phyloP scores from a whole-genome alignment of 2,888 invertebrate species.

The Macrophya annulata region DNA sequence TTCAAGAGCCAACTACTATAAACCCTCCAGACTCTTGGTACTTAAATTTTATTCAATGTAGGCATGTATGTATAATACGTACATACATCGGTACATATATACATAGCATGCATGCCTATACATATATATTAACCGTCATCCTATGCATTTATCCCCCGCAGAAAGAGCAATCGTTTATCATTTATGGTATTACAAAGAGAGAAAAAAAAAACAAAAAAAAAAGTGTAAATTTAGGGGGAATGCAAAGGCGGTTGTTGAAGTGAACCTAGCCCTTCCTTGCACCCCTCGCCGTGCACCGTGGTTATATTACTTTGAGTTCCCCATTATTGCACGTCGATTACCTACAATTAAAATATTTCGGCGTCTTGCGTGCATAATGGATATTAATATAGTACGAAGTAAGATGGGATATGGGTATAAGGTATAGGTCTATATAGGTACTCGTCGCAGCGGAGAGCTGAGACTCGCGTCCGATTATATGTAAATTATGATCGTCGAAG shows the following conservation, averaged over 20 bases:
- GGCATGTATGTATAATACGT: not conserved
- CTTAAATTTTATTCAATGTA: slow-evolving; percentile 5
- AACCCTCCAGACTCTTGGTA: not conserved
- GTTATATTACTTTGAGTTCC: slow-evolving; percentile 58
- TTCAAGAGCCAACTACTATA: slow-evolving; percentile 68
- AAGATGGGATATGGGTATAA: slow-evolving; percentile 2
- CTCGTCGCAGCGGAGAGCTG: slow-evolving; percentile 12
- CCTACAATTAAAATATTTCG: slow-evolving; percentile 80
- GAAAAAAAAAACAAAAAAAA: not conserved
- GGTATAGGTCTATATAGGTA: not conserved
- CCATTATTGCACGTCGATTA: slow-evolving; percentile 79
- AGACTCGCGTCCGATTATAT: slow-evolving; percentile 60
- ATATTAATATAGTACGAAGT: slow-evolving; percentile 75
- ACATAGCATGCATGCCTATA: too few relatives aligned
- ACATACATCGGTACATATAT: not conserved
- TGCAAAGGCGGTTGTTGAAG: not conserved
- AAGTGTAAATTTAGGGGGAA: not conserved
- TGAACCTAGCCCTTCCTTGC: not conserved
- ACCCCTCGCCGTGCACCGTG: not conserved
- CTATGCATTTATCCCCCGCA: not conserved
- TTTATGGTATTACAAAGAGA: slow-evolving; percentile 1
- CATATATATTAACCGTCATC: too few relatives aligned
- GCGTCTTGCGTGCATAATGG: slow-evolving; percentile 77
- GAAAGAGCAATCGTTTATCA: not conserved
- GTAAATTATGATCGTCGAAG: slow-evolving; percentile 74